phyloP scores from a whole-genome alignment of 2,888 invertebrate species.

The Hirtodrosophila histrioides region DNA sequence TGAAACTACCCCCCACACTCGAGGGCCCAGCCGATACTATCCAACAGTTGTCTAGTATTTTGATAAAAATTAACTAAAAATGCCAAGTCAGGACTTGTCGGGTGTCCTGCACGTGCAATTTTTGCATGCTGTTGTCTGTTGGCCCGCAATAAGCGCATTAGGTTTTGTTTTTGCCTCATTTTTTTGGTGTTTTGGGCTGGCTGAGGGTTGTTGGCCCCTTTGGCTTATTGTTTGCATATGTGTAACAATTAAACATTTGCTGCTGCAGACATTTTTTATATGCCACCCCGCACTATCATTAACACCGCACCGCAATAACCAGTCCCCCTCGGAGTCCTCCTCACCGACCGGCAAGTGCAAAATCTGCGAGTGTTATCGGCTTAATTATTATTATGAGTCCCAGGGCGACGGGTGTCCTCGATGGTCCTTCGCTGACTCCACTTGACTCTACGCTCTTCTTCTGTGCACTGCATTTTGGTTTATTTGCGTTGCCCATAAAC shows the following conservation, averaged over 20 bases:
- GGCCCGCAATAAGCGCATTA: slow-evolving; percentile 74
- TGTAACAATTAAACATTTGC: slow-evolving; percentile 78
- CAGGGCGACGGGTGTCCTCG: slow-evolving; percentile 66
- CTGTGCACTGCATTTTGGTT: slow-evolving; percentile 41
- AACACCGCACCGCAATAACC: slow-evolving; percentile 52
- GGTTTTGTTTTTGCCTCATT: slow-evolving; percentile 32
- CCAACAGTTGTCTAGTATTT: slow-evolving; percentile 32
- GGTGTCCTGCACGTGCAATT: slow-evolving; percentile 74
- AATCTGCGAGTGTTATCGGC: slow-evolving; percentile 80
- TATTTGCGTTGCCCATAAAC: slow-evolving; percentile 71
- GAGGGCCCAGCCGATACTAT: slow-evolving; percentile 4
- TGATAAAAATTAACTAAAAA: slow-evolving; percentile 69
- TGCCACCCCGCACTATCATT: slow-evolving; percentile 56
- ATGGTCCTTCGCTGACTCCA: slow-evolving; percentile 50
- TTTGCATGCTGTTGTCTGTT: slow-evolving; percentile 49
- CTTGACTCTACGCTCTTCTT: slow-evolving; percentile 51
- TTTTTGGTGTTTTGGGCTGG: slow-evolving; percentile 15
- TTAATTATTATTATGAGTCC: slow-evolving; percentile 80
- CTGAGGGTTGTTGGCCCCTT: slow-evolving; percentile 57
- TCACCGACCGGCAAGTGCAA: slow-evolving; percentile 66
- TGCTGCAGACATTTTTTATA: slow-evolving; percentile 72
- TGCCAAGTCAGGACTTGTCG: slow-evolving; percentile 59
- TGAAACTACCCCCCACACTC: slow-evolving; percentile 61
- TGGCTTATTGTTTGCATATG: slow-evolving; percentile 77
- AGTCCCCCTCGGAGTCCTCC: neutral